These are phyloP conservation scores for Pseudeuparius sepicola DNA, from an alignment of 2,888 invertebrate species.

Conservation along the genomic window DNA sequence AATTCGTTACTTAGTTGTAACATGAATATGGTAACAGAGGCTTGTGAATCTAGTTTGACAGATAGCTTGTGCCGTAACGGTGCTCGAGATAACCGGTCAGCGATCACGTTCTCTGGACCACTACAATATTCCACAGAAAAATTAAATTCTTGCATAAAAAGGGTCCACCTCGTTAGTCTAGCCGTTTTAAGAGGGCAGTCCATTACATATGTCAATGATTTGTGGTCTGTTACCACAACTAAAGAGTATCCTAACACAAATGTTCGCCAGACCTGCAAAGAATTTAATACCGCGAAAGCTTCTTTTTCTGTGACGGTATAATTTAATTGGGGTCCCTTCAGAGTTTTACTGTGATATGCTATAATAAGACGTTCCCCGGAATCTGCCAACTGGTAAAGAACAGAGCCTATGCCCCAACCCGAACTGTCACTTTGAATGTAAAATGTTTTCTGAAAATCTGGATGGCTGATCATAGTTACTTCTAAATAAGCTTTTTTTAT, in stretches of 20 bases:
- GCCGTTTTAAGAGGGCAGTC: conserved; percentile 11
- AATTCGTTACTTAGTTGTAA: no score
- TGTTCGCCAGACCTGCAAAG: conserved; percentile 13
- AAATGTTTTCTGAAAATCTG: no score
- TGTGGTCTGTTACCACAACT: conserved; percentile 16
- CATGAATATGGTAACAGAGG: no score
- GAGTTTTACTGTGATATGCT: conserved; percentile 15
- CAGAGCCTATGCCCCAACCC: no score
- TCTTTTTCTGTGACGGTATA: conserved; percentile 16
- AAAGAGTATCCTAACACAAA: conserved; percentile 13
- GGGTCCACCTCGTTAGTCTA: conserved; percentile 16
- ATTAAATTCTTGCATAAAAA: conserved; percentile 16
- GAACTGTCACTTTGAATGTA: no score
- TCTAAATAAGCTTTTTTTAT: conserved; percentile 14
- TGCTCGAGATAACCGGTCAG: conserved; percentile 18
- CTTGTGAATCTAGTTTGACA: no score
- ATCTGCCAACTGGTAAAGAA: conserved; percentile 9
- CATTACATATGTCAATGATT: conserved; percentile 14
- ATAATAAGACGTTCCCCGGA: conserved; percentile 10
- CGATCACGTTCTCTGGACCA: conserved; percentile 17
- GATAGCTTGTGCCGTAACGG: no score
- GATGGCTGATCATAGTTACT: conserved; percentile 13
- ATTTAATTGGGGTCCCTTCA: conserved; percentile 11
- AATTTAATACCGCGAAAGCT: conserved; percentile 9
- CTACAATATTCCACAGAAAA: conserved; percentile 15